phyloP scores from a whole-genome alignment of 2,888 invertebrate genomes.

The Linnaemya vulpina region DNA sequence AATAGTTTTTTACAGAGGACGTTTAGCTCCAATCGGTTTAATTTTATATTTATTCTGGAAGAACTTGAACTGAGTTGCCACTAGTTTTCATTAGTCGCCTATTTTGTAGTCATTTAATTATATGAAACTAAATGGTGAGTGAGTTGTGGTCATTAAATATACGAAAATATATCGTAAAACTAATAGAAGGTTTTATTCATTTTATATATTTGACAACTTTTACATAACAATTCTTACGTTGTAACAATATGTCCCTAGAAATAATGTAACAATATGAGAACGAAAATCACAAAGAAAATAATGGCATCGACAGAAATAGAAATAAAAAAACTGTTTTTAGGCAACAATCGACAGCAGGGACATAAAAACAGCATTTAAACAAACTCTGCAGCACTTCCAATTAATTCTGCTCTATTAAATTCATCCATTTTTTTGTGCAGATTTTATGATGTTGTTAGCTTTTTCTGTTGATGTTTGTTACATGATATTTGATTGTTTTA shows the following conservation, averaged over 20 bases:
- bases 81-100: no score
- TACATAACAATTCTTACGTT: neutral
- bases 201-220: neutral
- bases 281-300: constrained; percentile 6
- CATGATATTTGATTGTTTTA: constrained; percentile 19
- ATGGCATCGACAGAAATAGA: neutral
- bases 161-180: no score
- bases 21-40: no score
- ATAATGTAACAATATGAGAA: neutral
- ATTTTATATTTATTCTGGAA: no score
- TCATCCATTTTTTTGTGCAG: constrained; percentile 16
- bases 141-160: no score
- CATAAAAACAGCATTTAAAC: constrained; percentile 39
- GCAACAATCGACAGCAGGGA: constrained; percentile 1
- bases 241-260: neutral
- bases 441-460: constrained; percentile 25
- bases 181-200: no score
- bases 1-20: no score
- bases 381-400: constrained; percentile 34
- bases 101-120: no score
- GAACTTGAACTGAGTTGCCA: no score
- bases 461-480: constrained; percentile 31
- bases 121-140: no score
- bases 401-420: constrained; percentile 62
- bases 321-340: neutral